phyloP scores from a whole-genome alignment of 2,888 invertebrate genomes.

The Drosophila tanythrix region DNA sequence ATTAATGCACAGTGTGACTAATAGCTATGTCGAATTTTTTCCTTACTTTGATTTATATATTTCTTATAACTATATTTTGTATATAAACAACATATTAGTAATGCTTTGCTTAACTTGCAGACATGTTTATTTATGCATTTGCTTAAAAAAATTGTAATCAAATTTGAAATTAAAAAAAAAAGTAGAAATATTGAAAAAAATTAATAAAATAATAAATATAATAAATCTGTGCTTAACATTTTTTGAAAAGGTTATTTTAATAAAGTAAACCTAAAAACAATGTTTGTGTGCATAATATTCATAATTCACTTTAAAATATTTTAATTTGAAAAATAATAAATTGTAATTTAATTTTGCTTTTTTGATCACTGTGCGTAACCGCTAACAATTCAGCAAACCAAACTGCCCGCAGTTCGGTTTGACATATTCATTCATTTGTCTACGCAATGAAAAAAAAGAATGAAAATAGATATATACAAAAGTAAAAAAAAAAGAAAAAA shows the following conservation, averaged over 20 bases:
- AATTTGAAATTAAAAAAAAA: background rate
- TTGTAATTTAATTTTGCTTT: background rate
- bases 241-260: background rate
- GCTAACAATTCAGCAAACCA: constrained; percentile 26
- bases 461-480: background rate
- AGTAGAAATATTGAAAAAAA: background rate
- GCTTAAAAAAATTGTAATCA: background rate
- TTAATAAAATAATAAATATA: background rate
- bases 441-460: constrained; percentile 55
- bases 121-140: background rate
- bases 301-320: background rate
- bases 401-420: constrained; percentile 60
- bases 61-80: background rate
- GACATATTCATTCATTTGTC: constrained; percentile 81
- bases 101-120: accelerated
- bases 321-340: background rate
- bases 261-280: background rate
- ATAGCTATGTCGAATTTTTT: background rate
- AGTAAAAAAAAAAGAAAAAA: constrained; percentile 29
- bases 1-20: background rate
- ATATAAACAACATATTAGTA: background rate
- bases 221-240: background rate
- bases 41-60: background rate
- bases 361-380: constrained; percentile 15
- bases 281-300: background rate